Base-by-base conservation (phyloP, 1,140 invertebrate genomes). In the Neuroterus valhalla region DNA sequence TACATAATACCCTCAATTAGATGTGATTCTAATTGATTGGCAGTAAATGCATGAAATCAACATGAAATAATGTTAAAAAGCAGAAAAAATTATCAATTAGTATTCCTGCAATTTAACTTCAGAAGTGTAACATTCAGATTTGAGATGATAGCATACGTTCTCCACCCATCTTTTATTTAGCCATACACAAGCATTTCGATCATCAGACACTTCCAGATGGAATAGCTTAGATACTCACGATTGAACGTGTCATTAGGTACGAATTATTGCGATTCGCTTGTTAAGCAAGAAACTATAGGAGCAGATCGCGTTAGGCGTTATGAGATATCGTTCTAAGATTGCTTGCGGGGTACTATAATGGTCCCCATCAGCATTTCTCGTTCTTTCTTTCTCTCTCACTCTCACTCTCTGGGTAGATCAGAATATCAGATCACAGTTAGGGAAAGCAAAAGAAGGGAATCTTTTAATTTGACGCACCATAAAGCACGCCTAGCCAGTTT, bases 391-490 rank as follows among this genome's bases (percentile, higher is more conserved):
- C 66, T 68, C 74, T 66, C 72, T 76, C 75, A 14, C 52, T 62
- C 71, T 55, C 70, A 77, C 75, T 79, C 77, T 78, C 75, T 31
- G 66, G 19, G 48, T 50, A 66, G 73, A 82, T 80, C 78, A 68
- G 74, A 72, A 67, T 71, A 82, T 82, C 78, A 68, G 74, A 72
- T 77, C 70, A 67, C 76, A 79, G 75, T 81, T 76, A 78, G 77
- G 77, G 80, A 75, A 77, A 68, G 31, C 73, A 70, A 73, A 81
- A 78, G 76, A 44, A 88, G 88, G 86, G 88, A 89, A 90, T 90
- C 88, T 89, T 90, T 90, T 89, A 90, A 90, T 90, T 90, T 90
- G 88, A 89, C 88, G 89, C 85, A 76, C 88, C 88, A 90, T 90
- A 90, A 90, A 90, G 89, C 89, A 90, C 88, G 87, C 84, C 84